Conservation (phyloP, 2,888 invertebrate genomes). For the Podabrus alpinus region DNA sequence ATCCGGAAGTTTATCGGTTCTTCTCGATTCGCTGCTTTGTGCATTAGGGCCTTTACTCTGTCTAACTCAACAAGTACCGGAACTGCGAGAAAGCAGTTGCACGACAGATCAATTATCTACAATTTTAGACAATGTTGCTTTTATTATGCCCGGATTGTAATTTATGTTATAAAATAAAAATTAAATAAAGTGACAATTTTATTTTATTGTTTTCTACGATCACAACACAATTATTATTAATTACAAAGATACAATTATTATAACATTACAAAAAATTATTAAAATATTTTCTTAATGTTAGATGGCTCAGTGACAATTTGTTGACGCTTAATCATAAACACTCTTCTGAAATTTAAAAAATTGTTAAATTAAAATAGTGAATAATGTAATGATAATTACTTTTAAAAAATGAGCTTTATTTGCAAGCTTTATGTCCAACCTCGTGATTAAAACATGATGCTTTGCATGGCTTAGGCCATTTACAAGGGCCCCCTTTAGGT, state of each 20-base stretch:
- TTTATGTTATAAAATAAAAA: not conserved
- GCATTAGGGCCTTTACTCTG: conserved; percentile 88
- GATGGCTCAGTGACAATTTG: not conserved
- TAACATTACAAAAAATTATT: not conserved
- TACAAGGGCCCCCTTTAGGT: conserved; percentile 47
- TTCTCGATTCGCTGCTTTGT: conserved; percentile 90
- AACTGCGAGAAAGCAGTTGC: conserved; percentile 68
- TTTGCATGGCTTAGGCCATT: conserved; percentile 51
- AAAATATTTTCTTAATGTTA: not conserved
- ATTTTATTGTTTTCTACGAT: not conserved
- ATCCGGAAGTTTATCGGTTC: conserved; percentile 90
- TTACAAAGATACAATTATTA: not conserved
- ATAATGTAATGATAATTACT: not conserved
- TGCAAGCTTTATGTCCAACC: conserved; percentile 37
- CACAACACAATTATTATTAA: not conserved
- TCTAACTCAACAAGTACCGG: conserved; percentile 82
- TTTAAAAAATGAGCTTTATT: not conserved
- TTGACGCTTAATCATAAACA: not conserved
- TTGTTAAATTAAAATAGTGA: not conserved
- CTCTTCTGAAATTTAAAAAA: not conserved
- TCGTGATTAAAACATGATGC: conserved; percentile 53
- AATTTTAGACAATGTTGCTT: conserved; percentile 92
- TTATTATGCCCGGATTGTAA: conserved; percentile 86
- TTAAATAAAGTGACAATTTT: not conserved
- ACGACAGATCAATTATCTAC: conserved; percentile 57